phyloP scores from a whole-genome alignment of 2,888 invertebrate genomes.

The Podotricha telesiphe region DNA sequence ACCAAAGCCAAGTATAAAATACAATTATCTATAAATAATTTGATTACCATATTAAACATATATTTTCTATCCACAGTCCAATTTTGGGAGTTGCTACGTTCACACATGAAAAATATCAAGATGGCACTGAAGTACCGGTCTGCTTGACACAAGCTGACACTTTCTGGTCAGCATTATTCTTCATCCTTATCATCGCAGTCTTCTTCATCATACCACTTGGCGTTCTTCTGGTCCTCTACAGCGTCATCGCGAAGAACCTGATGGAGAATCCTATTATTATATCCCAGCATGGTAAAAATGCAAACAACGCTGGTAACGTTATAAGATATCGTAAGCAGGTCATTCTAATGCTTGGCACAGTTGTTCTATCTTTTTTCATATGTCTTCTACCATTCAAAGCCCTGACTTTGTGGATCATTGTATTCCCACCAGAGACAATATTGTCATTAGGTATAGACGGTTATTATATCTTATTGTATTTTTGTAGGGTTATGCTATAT shows the following conservation, averaged over 20 bases:
- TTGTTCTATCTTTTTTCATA: constrained; percentile 94
- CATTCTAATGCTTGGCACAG: constrained; percentile 94
- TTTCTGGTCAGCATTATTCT: constrained; percentile 91
- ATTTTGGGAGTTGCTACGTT: constrained; percentile 92
- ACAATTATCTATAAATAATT: no score
- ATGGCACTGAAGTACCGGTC: constrained; percentile 88
- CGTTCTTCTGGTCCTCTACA: constrained; percentile 91
- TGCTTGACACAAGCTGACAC: constrained; percentile 92
- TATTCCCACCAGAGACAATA: constrained; percentile 88
- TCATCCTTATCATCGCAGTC: constrained; percentile 89
- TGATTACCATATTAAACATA: background rate
- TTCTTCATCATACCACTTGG: constrained; percentile 94
- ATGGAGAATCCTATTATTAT: constrained; percentile 91
- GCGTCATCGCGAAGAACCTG: constrained; percentile 92
- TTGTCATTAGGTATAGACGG: constrained; percentile 89
- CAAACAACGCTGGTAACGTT: constrained; percentile 80
- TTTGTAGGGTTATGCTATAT: constrained; percentile 94
- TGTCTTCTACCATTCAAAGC: constrained; percentile 95
- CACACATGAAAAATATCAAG: constrained; percentile 87
- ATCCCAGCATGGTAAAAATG: constrained; percentile 82
- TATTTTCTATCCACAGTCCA: constrained; percentile 85
- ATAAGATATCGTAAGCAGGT: constrained; percentile 91
- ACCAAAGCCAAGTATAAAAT: no score
- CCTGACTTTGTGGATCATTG: constrained; percentile 93
- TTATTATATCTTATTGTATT: constrained; percentile 92